Evolutionary conservation across 2,888 invertebrate genomes (phyloP).

Genomic region (Octonoba sinensis): DNA sequence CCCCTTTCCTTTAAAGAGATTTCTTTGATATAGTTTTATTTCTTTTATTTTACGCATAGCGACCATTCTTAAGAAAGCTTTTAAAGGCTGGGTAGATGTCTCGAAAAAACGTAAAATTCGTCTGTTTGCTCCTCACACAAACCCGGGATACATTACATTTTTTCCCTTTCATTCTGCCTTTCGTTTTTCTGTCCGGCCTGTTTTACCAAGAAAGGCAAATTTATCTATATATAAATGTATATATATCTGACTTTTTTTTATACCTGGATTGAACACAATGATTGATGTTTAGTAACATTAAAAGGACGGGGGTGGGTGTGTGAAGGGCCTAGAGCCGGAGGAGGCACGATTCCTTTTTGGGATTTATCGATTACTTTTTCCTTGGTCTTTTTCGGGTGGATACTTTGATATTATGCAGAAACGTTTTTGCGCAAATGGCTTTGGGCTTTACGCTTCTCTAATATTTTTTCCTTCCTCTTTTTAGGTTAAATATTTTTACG

Average conservation of each 20-base stretch:
- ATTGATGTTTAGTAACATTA: constrained; percentile 64
- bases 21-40: no score
- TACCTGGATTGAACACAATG: constrained; percentile 64
- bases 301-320: constrained; percentile 40
- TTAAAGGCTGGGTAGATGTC: constrained; percentile 26
- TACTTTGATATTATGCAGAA: constrained; percentile 63
- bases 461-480: constrained; percentile 14
- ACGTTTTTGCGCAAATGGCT: constrained; percentile 62
- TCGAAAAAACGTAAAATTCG: no score
- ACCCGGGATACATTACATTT: constrained; percentile 21
- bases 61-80: constrained; percentile 44
- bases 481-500: constrained; percentile 62
- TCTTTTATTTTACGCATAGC: no score
- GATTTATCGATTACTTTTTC: constrained; percentile 58
- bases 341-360: constrained; percentile 47
- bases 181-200: constrained; percentile 18
- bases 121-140: background rate
- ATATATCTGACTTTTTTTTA: constrained; percentile 25
- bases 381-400: constrained; percentile 45
- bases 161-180: background rate
- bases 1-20: no score
- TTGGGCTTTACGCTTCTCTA: constrained; percentile 28
- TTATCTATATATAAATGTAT: constrained; percentile 52
- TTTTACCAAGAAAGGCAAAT: constrained; percentile 51
- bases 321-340: constrained; percentile 7